Evolutionary conservation across 1,140 invertebrate species (phyloP).

Genomic region (Hermatobates lingyangjiaoensis): DNA sequence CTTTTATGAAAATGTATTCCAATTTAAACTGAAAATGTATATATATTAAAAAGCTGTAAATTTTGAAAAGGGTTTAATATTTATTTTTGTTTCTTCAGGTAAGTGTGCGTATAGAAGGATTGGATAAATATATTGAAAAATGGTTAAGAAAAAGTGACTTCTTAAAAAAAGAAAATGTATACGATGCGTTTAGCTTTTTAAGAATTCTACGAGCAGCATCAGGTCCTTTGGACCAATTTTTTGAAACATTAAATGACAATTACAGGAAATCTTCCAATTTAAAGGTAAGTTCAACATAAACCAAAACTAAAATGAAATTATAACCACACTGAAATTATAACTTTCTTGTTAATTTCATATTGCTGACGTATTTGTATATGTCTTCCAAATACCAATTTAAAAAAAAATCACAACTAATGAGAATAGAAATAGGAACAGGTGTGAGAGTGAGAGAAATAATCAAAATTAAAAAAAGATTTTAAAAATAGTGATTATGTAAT

Average conservation of each 20-base stretch:
- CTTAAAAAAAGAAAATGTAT: conserved; percentile 38
- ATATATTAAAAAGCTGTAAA: no score
- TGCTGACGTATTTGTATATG: no score
- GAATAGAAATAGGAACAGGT: no score
- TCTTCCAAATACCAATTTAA: no score
- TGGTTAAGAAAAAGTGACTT: conserved; percentile 57
- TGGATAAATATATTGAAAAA: conserved; percentile 64
- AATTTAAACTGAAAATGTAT: no score
- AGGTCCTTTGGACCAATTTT: conserved; percentile 14
- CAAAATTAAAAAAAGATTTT: no score
- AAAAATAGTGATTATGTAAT: no score
- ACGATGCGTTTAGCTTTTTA: conserved; percentile 31
- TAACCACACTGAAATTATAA: no score
- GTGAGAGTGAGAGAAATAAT: no score
- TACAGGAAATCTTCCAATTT: conserved; percentile 38
- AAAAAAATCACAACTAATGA: no score
- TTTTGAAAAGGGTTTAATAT: neutral
- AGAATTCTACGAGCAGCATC: conserved; percentile 31
- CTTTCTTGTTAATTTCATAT: no score
- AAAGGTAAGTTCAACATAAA: conserved; percentile 21
- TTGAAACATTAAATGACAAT: conserved; percentile 32
- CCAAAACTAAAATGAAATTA: no score
- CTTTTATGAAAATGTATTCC: neutral
- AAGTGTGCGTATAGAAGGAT: conserved; percentile 57
- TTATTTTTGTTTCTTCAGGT: conserved; percentile 28